A percentile compares a stretch with the other conserved stretches of the same genome.
phyloP scores from a whole-genome alignment of 2,113 vertebrate genomes.

The Bubo scandiacus region DNA sequence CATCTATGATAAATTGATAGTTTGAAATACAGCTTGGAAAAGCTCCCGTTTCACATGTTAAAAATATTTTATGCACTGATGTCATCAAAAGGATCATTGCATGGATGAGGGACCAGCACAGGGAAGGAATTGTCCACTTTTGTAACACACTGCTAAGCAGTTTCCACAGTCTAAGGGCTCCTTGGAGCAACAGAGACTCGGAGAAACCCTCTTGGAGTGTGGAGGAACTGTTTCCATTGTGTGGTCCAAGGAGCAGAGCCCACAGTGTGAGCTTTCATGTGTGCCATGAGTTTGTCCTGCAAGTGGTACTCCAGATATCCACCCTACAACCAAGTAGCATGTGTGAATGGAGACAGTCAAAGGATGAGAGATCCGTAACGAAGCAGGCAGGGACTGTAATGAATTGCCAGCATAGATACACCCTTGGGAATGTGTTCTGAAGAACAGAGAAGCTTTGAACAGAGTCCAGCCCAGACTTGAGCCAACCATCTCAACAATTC shows the following conservation, averaged over 20 bases:
- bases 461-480: neutral
- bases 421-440: neutral
- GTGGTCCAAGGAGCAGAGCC: neutral
- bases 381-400: neutral
- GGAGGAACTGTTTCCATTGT: neutral
- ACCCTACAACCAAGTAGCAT: neutral
- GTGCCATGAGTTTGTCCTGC: neutral
- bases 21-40: slow-evolving; percentile 17
- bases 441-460: neutral
- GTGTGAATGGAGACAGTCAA: neutral
- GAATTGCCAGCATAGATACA: neutral
- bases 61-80: neutral
- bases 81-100: neutral
- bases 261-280: neutral
- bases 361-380: rapidly evolving
- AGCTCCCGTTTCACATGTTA: neutral
- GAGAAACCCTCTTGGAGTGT: neutral
- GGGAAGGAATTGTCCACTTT: neutral
- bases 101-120: neutral
- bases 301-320: neutral
- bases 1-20: neutral
- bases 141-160: neutral
- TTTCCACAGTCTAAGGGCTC: neutral
- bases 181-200: neutral
- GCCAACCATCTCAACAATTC: neutral